These are phyloP conservation scores for Eupithecia insigniata DNA, from an alignment of 2,888 invertebrate species.

Conservation along the genomic window DNA sequence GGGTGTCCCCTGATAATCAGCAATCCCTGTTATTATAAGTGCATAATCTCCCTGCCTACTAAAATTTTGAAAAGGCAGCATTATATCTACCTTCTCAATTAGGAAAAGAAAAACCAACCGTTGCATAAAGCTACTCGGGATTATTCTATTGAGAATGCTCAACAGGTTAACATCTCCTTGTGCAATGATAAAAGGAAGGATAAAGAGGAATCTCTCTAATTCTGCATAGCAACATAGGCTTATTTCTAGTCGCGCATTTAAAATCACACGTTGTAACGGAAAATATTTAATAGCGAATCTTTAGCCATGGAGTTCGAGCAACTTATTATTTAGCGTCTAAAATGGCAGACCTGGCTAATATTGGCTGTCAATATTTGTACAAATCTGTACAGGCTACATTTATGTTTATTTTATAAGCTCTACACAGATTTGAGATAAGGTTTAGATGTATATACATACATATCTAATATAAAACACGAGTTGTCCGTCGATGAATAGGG, in stretches of 20 bases:
- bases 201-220: not conserved
- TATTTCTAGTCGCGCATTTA: not conserved
- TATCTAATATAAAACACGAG: not conserved
- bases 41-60: not conserved
- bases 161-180: not conserved
- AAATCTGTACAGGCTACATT: slow-evolving; percentile 59
- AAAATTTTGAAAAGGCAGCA: not conserved
- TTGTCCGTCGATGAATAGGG: not conserved
- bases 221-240: slow-evolving; percentile 17
- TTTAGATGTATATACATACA: not conserved
- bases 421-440: not conserved
- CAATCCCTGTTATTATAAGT: not conserved
- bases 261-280: slow-evolving; percentile 48
- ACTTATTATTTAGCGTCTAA: slow-evolving; percentile 60
- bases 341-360: slow-evolving; percentile 74
- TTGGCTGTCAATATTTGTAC: slow-evolving; percentile 70
- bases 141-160: not conserved
- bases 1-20: not conserved
- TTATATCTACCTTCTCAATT: not conserved
- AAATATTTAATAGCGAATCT: slow-evolving; percentile 53
- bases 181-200: not conserved
- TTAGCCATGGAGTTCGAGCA: slow-evolving; percentile 61
- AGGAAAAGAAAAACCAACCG: not conserved
- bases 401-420: slow-evolving; percentile 13
- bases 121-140: not conserved